Evolutionary conservation across 2,113 vertebrate species (phyloP).

Genomic region (Phylloscopus trochiloides): DNA sequence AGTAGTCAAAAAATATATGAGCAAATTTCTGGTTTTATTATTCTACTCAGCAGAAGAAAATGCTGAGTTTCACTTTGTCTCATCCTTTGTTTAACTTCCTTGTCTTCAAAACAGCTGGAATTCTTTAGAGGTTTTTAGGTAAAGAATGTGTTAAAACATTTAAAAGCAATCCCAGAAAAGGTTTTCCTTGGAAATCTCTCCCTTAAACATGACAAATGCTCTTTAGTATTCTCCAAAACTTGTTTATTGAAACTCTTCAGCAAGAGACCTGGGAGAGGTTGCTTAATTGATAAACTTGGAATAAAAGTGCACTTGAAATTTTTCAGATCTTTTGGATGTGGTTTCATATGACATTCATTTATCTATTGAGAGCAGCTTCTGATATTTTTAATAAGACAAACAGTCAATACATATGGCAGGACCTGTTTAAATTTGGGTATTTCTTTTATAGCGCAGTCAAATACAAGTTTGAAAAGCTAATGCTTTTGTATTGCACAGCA

Average conservation of each 20-base stretch:
- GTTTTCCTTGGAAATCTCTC: not conserved
- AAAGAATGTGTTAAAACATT: not conserved
- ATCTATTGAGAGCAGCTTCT: not conserved
- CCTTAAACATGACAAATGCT: not conserved
- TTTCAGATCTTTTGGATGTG: not conserved
- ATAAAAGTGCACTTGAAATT: not conserved
- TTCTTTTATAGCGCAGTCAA: not conserved
- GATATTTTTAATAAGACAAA: constrained; percentile 19
- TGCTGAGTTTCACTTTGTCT: not conserved
- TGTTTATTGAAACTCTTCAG: not conserved
- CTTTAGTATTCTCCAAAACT: not conserved
- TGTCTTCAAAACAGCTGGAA: not conserved
- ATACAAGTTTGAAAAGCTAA: not conserved
- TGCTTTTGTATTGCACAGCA: not conserved
- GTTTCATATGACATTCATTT: constrained; percentile 17
- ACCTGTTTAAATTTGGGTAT: not conserved
- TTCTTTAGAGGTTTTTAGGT: not conserved
- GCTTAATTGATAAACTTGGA: not conserved
- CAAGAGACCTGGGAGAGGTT: not conserved
- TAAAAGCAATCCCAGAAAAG: not conserved
- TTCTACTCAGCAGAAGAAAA: not conserved
- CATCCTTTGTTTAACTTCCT: not conserved
- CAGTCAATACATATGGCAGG: not conserved
- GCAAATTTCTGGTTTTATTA: not conserved
- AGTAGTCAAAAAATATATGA: not conserved